Evolutionary conservation across 2,888 invertebrate species (phyloP).

Genomic region (Dorcus hopei): DNA sequence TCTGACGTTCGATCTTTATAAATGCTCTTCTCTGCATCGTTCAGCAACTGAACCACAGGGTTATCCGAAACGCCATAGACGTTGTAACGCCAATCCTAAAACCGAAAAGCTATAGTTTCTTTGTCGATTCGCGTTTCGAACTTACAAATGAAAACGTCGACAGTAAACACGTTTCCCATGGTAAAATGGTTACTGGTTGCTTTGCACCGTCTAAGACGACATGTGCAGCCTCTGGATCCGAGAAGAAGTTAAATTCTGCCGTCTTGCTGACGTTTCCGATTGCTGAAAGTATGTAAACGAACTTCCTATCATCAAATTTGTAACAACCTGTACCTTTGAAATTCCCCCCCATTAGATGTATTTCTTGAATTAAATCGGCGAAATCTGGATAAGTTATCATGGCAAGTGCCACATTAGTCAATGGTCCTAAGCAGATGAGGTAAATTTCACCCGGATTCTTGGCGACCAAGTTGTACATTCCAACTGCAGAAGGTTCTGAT

Average conservation of each 20-base stretch:
- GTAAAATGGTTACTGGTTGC: constrained; percentile 59
- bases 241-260: constrained; percentile 75
- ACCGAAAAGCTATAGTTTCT: neutral
- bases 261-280: constrained; percentile 59
- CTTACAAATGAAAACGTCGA: constrained; percentile 39
- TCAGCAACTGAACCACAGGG: constrained; percentile 50
- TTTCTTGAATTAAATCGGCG: constrained; percentile 59
- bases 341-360: constrained; percentile 80
- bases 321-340: constrained; percentile 55
- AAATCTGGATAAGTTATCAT: constrained; percentile 67
- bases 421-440: constrained; percentile 66
- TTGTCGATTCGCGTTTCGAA: constrained; percentile 19
- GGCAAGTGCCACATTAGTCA: constrained; percentile 78
- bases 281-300: constrained; percentile 40
- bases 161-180: constrained; percentile 66
- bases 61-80: constrained; percentile 48
- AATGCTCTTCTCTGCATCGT: constrained; percentile 50
- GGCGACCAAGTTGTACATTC: constrained; percentile 54
- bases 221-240: constrained; percentile 74
- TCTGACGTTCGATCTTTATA: constrained; percentile 7
- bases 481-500: constrained; percentile 52
- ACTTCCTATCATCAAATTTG: too few species aligned
- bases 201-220: constrained; percentile 62
- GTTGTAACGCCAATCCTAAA: constrained; percentile 55
- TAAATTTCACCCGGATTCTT: constrained; percentile 49